Conservation (phyloP, 2,888 invertebrate species). For the Leptodirus hochenwartii region DNA sequence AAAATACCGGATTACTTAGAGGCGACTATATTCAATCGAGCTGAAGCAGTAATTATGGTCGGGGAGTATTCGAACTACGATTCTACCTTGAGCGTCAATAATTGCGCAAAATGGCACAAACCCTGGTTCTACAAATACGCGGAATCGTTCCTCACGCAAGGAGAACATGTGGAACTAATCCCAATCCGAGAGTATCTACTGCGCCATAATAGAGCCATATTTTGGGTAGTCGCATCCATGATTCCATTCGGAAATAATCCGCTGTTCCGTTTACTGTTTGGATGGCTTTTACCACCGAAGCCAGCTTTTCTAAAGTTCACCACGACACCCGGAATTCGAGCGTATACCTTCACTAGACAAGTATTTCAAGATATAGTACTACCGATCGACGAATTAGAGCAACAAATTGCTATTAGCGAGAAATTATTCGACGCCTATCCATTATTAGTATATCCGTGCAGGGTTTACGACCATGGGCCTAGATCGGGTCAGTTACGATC, state of each 20-base stretch:
- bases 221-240: conserved; percentile 58
- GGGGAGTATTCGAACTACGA: conserved; percentile 45
- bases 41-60: conserved; percentile 45
- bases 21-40: conserved; percentile 42
- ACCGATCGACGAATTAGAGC: conserved; percentile 42
- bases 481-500: conserved; percentile 37
- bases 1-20: conserved; percentile 42
- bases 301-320: conserved; percentile 55
- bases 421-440: conserved; percentile 46
- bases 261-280: conserved; percentile 39
- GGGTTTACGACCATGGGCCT: conserved; percentile 42
- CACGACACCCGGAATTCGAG: conserved; percentile 46
- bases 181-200: conserved; percentile 44
- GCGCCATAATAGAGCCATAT: conserved; percentile 47
- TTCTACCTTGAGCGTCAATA: conserved; percentile 31
- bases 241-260: conserved; percentile 49
- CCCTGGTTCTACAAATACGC: conserved; percentile 56
- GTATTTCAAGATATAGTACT: conserved; percentile 55
- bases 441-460: conserved; percentile 48
- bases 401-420: conserved; percentile 39
- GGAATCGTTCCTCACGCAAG: conserved; percentile 34
- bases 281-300: conserved; percentile 51
- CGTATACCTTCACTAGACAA: conserved; percentile 50
- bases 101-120: conserved; percentile 44
- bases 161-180: conserved; percentile 37